Percentiles rank a stretch among this genome's conserved stretches.
Evolutionary conservation across 2,113 vertebrate species (phyloP).

Genomic region (Panurus biarmicus): DNA sequence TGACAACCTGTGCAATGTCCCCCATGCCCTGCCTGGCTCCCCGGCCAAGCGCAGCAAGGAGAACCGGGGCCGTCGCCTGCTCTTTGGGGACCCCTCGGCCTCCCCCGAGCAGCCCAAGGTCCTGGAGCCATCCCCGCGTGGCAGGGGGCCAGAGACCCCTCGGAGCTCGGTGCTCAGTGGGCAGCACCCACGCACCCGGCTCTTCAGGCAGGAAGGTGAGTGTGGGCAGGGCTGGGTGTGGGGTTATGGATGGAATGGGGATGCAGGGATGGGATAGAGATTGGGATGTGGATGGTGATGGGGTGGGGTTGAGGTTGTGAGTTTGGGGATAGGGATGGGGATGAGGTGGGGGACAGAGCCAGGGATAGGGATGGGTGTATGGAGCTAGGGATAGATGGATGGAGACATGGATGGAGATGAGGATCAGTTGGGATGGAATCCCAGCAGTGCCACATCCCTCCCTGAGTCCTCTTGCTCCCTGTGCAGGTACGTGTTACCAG

Average conservation of each 20-base stretch:
- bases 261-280: not conserved
- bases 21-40: conserved; percentile 66
- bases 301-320: too few relatives aligned
- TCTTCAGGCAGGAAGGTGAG: conserved; percentile 81
- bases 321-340: not conserved
- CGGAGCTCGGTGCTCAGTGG: not conserved
- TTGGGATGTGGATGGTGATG: not conserved
- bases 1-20: conserved; percentile 86
- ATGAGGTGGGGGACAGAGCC: not conserved
- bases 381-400: not conserved
- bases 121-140: not conserved
- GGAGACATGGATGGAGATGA: not conserved
- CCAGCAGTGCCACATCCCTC: accelerated
- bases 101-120: conserved; percentile 43
- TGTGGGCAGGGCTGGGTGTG: not conserved
- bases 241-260: not conserved
- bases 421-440: not conserved
- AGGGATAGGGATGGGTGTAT: not conserved
- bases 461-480: not conserved
- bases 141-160: conserved; percentile 49
- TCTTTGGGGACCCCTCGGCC: conserved; percentile 48
- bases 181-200: conserved; percentile 11
- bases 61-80: conserved; percentile 61
- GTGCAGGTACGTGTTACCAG: conserved; percentile 78
- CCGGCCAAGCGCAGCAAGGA: conserved; percentile 81